phyloP scores from a whole-genome alignment of 1,140 invertebrate genomes.

The Trypoxylus dichotomus region DNA sequence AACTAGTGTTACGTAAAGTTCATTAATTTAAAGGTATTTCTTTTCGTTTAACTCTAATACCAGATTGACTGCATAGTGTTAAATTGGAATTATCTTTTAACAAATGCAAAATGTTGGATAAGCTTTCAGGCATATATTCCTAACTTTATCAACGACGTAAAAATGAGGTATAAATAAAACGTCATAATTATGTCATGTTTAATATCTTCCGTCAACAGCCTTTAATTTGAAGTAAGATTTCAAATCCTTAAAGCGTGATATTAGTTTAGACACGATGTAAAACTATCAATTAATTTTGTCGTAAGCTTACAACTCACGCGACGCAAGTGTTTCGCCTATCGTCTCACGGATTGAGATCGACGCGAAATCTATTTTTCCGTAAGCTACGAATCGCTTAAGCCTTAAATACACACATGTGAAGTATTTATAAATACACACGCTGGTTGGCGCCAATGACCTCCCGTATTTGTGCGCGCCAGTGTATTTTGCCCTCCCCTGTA shows the following conservation, averaged over 20 bases:
- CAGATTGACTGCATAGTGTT: too few species aligned
- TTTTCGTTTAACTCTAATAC: too few species aligned
- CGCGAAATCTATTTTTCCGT: slow-evolving; percentile 18
- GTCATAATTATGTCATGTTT: too few species aligned
- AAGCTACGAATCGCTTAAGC: slow-evolving; percentile 15
- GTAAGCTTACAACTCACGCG: not conserved
- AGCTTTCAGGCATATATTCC: too few species aligned
- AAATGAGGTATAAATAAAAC: too few species aligned
- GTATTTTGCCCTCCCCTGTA: slow-evolving; percentile 19
- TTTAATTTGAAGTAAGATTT: not conserved
- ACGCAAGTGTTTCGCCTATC: not conserved
- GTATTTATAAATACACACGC: slow-evolving; percentile 24
- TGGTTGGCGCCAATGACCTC: slow-evolving; percentile 18
- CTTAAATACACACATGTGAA: slow-evolving; percentile 22
- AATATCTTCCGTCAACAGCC: not conserved
- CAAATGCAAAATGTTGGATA: too few species aligned
- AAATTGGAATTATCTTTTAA: too few species aligned
- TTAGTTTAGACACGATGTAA: not conserved
- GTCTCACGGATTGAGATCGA: not conserved
- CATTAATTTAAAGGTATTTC: too few species aligned
- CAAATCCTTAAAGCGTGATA: not conserved
- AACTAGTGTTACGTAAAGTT: too few species aligned
- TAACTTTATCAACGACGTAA: too few species aligned
- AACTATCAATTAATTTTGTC: slow-evolving; percentile 2
- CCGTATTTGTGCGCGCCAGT: slow-evolving; percentile 17